Base-by-base conservation (phyloP, 2,888 invertebrate species). In the Furcula furcula region DNA sequence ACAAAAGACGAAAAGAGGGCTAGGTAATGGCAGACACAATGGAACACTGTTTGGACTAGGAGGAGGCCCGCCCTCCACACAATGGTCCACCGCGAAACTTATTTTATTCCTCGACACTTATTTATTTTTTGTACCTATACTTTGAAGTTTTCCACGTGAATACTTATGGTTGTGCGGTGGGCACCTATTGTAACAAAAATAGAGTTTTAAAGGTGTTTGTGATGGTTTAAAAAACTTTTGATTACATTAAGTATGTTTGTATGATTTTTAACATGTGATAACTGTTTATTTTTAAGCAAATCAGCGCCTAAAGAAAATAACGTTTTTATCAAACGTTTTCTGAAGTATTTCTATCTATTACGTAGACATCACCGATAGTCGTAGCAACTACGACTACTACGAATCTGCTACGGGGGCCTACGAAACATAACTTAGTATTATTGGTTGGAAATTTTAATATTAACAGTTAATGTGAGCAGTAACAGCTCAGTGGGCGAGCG, bases 1-100 rank as follows among this genome's bases (percentile, higher is more conserved):
- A 87, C 86, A 86, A 87, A 84, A 77, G 85, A 73, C 73, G 81
- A 78, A 82, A 79, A 79, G 83, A 85, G 84, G 83, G 85, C 85
- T 85, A 85, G 83, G 86, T 86, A 85, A 86, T 86, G 79, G 83
- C 72, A 73, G 78, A 78, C 85, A 87, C 86, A 87, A 86, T 84
- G 79, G 83, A 75, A 78, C 72, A 82, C 82, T 87, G 86, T 87
- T 87, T 86, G 85, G 79, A 82, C 85, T 84, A 78, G 80, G 60
- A 71, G 74, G 65, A 65, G 73, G 69, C 31, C 67, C 55, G 50
- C 57, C 74, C 75, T 72, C 67, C 64, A 57, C 72, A 84, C 85
- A 85, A 82, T 82, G 75, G 70, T 64, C 65, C 73, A 50, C 73
- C 75, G 75, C 78, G 69, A 76, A 83, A 82, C 81, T 83, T 84